Evolutionary conservation across 2,797 vertebrate genomes (phyloP), one percentile per base, ranked within the genome.

Genomic region (Squalus acanthias): DNA sequence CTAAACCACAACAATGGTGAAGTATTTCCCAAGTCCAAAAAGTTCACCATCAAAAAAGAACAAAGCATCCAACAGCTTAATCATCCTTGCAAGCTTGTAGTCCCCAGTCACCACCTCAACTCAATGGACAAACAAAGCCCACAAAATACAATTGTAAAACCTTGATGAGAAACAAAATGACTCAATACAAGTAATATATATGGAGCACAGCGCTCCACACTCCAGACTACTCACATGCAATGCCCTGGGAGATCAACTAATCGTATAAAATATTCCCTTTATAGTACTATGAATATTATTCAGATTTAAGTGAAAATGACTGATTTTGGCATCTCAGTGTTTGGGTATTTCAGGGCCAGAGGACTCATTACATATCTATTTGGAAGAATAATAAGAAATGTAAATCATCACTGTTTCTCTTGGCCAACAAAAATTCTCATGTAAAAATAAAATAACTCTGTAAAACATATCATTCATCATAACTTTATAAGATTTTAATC

Each of bases 351-450:
- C 94, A 95, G 46, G 57, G 94, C 94, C 69, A 57, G 46, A 53
- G 12, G 69, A 17, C 50, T 50, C 10, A 74, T 91, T 95, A 74
- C 46, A 29, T 74, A 50, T 57, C 69, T 74, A 72, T 95, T 74
- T 72, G 46, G 26, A 95, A 74, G 70, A 53, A 57, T 95, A 95
- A 95, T 95, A 46, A 95, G 94, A 33, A 95, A 72, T 26, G 74
- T 76, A 76, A 74, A 95, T 95, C 69, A 95, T 95, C 69, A 74
- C 70, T 57, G 26, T 76, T 95, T 72, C 29, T 33, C 94, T 57
- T 57, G 57, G 69, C 70, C 94, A 72, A 74, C 17, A 50, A 70
- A 95, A 46, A 26, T 50, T 53, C 15, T 74, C 12, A 29, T 57
- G 26, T 95, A 74, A 53, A 95, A 74, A 91, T 91, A 95, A 95